Evolutionary conservation across 2,113 vertebrate species (phyloP).

Genomic region (Maccullochella peelii): DNA sequence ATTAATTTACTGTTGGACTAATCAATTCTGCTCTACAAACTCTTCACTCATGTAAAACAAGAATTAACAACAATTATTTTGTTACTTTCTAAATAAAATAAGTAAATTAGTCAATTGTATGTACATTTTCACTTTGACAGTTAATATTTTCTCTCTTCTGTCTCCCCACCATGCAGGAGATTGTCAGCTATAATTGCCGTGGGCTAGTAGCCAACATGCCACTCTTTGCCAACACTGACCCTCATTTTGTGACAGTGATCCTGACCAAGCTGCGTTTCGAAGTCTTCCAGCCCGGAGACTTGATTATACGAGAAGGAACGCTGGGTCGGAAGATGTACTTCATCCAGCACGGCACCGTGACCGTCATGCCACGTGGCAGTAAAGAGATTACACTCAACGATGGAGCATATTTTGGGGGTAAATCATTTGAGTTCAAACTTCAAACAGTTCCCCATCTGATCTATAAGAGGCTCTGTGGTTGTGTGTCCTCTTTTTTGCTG

Average conservation of each 20-base stretch:
- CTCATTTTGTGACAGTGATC: conserved; percentile 97
- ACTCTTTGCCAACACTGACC: conserved; percentile 95
- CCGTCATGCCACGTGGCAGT: conserved; percentile 91
- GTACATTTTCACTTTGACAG: not conserved
- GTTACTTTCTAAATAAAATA: no score
- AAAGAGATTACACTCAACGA: conserved; percentile 93
- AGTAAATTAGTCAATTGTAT: no score
- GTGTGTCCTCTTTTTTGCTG: not conserved
- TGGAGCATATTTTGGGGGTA: conserved; percentile 96
- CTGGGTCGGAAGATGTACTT: conserved; percentile 99
- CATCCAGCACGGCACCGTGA: conserved; percentile 95
- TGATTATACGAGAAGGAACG: conserved; percentile 93
- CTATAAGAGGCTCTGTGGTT: not conserved
- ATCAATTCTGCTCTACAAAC: not conserved
- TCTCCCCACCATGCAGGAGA: conserved; percentile 86
- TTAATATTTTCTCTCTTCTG: not conserved
- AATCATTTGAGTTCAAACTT: conserved; percentile 60
- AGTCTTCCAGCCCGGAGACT: conserved; percentile 94
- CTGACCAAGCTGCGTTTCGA: conserved; percentile 95
- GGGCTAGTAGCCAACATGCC: conserved; percentile 97
- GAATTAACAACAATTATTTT: no score
- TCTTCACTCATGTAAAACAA: not conserved
- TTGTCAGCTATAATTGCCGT: conserved; percentile 97
- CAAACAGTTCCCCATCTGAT: not conserved
- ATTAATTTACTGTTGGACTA: no score